Evolutionary conservation across 1,140 invertebrate genomes (phyloP).

Genomic region (Bradysia coprophila): DNA sequence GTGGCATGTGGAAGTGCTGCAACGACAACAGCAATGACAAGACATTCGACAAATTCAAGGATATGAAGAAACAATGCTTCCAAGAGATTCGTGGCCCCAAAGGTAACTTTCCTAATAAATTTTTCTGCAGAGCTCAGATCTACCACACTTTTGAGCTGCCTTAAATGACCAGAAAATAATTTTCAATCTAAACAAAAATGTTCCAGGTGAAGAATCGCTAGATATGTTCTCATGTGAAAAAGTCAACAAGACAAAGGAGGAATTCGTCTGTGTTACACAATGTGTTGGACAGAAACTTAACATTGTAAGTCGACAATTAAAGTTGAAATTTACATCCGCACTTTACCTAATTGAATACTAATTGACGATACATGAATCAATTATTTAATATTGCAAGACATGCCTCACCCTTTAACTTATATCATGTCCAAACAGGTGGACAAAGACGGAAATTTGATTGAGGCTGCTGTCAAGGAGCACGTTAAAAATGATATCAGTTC

Average conservation of each 20-base stretch:
- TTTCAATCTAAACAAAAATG: too few relatives aligned
- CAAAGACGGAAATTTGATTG: background rate
- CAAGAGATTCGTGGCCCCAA: background rate
- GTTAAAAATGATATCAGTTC: background rate
- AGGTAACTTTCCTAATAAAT: too few relatives aligned
- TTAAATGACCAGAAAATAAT: too few relatives aligned
- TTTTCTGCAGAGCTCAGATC: too few relatives aligned
- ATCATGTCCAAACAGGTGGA: background rate
- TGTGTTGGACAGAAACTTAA: background rate
- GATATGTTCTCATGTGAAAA: background rate
- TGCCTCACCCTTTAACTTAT: background rate
- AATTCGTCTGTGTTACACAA: background rate
- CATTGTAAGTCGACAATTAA: background rate
- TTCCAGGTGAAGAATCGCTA: background rate
- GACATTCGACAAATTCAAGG: background rate
- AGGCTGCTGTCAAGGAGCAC: background rate
- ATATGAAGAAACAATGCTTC: background rate
- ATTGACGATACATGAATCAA: too few relatives aligned
- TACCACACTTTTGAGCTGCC: too few relatives aligned
- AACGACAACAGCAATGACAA: background rate
- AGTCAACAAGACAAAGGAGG: background rate
- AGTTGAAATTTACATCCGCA: too few relatives aligned
- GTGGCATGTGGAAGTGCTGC: background rate
- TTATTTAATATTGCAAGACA: background rate
- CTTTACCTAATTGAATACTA: too few relatives aligned